These are phyloP conservation scores for Paracentrotus lividus DNA, from an alignment of 53 echinoderm and acorn worm species.

Conservation along the genomic window DNA sequence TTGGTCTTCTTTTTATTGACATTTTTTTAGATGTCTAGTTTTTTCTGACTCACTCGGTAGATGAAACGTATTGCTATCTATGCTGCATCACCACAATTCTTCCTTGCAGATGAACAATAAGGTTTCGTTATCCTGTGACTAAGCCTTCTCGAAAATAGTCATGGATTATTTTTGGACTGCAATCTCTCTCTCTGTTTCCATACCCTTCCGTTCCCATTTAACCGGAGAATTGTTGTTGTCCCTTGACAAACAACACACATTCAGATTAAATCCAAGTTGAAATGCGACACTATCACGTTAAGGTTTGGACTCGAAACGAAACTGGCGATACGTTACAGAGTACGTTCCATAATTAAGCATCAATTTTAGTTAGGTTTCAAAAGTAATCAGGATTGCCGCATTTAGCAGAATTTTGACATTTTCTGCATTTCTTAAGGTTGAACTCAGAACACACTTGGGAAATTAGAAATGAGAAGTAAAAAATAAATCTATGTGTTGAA, in stretches of 20 bases:
- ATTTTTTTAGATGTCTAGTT: no score
- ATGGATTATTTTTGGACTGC: neutral
- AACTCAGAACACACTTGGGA: neutral
- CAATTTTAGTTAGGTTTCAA: constrained; percentile 15
- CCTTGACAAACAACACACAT: neutral
- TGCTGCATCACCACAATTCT: no score
- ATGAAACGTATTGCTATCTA: no score
- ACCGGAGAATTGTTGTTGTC: neutral
- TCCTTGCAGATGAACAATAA: neutral
- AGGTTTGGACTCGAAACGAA: constrained; percentile 1
- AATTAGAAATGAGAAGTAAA: neutral
- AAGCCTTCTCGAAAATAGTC: neutral
- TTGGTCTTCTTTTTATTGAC: no score
- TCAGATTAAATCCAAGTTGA: neutral
- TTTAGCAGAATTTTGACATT: neutral
- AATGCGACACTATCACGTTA: neutral
- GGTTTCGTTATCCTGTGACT: neutral
- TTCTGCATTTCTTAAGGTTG: neutral
- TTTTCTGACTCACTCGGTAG: no score
- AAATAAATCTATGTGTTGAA: neutral
- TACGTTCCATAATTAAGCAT: neutral
- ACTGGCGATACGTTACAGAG: neutral
- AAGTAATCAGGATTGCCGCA: constrained; percentile 30
- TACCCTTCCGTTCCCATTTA: neutral
- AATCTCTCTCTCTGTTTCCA: neutral